These are phyloP conservation scores for Leuciscus waleckii DNA, from an alignment of 2,797 vertebrate genomes.

Conservation along the genomic window DNA sequence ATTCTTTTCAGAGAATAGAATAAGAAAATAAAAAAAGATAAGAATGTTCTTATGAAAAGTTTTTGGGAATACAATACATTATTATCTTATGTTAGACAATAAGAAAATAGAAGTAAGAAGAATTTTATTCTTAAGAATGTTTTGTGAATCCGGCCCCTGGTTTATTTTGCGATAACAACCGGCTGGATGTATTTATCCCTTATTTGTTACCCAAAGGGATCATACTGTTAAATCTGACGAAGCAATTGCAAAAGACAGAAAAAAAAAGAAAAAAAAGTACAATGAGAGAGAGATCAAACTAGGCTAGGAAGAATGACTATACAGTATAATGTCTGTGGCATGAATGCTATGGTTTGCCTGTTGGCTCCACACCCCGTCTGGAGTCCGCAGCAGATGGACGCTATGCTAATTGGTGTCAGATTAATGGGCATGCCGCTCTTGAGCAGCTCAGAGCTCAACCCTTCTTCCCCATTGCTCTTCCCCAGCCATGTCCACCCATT, in stretches of 20 bases:
- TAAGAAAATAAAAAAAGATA: no score
- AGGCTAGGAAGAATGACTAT: neutral
- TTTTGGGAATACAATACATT: no score
- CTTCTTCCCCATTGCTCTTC: slow-evolving; percentile 64
- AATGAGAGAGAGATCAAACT: neutral
- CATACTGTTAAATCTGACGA: neutral
- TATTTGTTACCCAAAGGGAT: neutral
- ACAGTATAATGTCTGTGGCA: slow-evolving; percentile 1
- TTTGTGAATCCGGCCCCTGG: neutral
- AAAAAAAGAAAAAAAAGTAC: neutral
- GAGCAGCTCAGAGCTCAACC: slow-evolving; percentile 68
- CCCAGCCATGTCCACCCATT: slow-evolving; percentile 59
- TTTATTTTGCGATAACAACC: neutral
- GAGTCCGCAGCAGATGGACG: slow-evolving; percentile 74
- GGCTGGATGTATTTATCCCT: neutral
- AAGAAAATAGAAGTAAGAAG: no score
- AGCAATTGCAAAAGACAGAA: neutral
- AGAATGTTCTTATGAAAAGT: no score
- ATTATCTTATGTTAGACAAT: no score
- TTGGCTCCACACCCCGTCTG: slow-evolving; percentile 5
- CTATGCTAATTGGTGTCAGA: slow-evolving; percentile 74
- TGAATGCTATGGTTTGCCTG: slow-evolving; percentile 15
- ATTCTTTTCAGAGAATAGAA: no score
- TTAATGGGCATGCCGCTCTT: slow-evolving; percentile 71
- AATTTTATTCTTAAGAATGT: no score